Conservation (phyloP, 2,888 invertebrate species). For the Cremastinae sp. region DNA sequence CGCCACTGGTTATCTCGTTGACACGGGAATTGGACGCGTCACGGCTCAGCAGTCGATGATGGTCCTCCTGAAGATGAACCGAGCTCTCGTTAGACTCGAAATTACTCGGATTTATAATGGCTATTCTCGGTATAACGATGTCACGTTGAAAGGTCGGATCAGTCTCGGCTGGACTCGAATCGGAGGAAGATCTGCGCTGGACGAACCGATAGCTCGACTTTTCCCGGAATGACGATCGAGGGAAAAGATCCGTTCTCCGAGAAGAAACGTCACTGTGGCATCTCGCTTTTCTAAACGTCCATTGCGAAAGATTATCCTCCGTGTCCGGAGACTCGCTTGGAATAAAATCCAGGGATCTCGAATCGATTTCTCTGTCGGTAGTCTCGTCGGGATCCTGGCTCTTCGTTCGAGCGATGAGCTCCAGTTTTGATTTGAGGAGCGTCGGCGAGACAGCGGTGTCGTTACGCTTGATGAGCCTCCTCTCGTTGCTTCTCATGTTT, state of each 20-base stretch:
- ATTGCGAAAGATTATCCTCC: slow-evolving; percentile 45
- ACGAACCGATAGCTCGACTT: slow-evolving; percentile 70
- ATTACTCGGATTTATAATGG: slow-evolving; percentile 78
- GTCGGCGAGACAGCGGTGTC: slow-evolving; percentile 76
- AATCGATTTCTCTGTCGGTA: slow-evolving; percentile 37
- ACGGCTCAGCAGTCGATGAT: slow-evolving; percentile 25
- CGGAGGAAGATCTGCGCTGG: slow-evolving; percentile 59
- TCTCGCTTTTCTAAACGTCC: slow-evolving; percentile 69
- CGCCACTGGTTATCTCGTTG: slow-evolving; percentile 74
- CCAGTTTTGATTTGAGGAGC: slow-evolving; percentile 75
- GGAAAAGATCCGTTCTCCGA: slow-evolving; percentile 72
- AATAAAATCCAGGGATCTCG: slow-evolving; percentile 64
- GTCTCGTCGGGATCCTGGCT: slow-evolving; percentile 29
- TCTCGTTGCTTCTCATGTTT: slow-evolving; percentile 55
- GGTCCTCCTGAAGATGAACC: slow-evolving; percentile 71
- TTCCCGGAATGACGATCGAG: slow-evolving; percentile 73
- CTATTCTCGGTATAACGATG: slow-evolving; percentile 75
- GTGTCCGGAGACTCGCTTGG: slow-evolving; percentile 67
- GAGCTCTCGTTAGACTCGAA: slow-evolving; percentile 78
- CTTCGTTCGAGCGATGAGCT: slow-evolving; percentile 71
- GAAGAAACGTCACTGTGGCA: slow-evolving; percentile 76
- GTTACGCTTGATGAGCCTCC: slow-evolving; percentile 57
- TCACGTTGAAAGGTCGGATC: slow-evolving; percentile 54
- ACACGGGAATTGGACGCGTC: slow-evolving; percentile 55
- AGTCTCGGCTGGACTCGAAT: slow-evolving; percentile 60